These are phyloP conservation scores for Oncorhynchus kisutch DNA, from an alignment of 2,113 vertebrate genomes.

Conservation along the genomic window DNA sequence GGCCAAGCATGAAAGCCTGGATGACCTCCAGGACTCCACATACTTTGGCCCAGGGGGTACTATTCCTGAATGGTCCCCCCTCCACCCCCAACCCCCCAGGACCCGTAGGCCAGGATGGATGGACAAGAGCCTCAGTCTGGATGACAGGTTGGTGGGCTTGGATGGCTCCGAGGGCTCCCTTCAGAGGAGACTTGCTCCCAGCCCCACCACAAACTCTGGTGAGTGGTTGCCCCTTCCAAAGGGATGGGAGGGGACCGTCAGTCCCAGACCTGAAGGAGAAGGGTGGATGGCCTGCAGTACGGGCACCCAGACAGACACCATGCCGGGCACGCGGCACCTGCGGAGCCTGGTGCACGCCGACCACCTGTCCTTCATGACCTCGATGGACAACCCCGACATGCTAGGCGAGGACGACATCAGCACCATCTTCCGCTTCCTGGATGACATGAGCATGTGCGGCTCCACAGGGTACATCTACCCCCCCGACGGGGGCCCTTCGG, in stretches of 20 bases:
- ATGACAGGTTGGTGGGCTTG: conserved; percentile 62
- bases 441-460: conserved; percentile 94
- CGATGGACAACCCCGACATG: conserved; percentile 88
- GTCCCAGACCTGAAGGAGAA: no score
- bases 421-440: conserved; percentile 93
- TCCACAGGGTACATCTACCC: conserved; percentile 88
- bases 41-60: conserved; percentile 88
- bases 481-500: conserved; percentile 67
- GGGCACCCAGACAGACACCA: conserved; percentile 88
- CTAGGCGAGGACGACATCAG: conserved; percentile 91
- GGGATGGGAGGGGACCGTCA: no score
- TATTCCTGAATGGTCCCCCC: conserved; percentile 55
- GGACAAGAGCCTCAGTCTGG: conserved; percentile 92
- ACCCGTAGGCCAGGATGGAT: conserved; percentile 78
- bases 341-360: conserved; percentile 78
- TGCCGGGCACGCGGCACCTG: conserved; percentile 76
- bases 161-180: conserved; percentile 36
- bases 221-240: no score
- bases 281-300: conserved; percentile 66
- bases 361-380: conserved; percentile 83
- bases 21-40: conserved; percentile 91
- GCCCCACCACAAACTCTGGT: conserved; percentile 29
- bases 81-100: conserved; percentile 57
- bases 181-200: conserved; percentile 57
- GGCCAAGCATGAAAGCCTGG: conserved; percentile 88